Percentiles rank a stretch among this genome's conserved stretches.
Conservation (phyloP, 2,888 invertebrate species). For the Helobdella robusta region DNA sequence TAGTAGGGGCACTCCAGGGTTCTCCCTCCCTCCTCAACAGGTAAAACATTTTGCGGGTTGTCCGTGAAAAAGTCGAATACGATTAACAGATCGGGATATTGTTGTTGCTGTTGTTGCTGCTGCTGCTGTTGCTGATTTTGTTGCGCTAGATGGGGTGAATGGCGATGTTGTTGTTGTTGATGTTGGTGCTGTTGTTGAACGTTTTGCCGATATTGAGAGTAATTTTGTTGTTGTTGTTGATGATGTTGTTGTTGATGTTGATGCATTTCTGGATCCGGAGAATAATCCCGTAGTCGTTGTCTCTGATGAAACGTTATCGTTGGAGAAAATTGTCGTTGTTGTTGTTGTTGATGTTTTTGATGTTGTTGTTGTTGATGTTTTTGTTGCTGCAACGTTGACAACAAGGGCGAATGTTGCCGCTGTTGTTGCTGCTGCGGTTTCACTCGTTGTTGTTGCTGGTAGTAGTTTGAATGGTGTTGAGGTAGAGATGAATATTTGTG, state of each 20-base stretch:
- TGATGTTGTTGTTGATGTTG: neutral
- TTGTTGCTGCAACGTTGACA: neutral
- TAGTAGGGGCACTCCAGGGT: constrained; percentile 26
- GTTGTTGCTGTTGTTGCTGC: neutral
- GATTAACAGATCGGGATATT: constrained; percentile 25
- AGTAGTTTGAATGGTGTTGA: neutral
- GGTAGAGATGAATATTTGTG: neutral
- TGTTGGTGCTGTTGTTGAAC: neutral
- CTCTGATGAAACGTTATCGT: neutral
- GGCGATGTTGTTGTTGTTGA: constrained; percentile 18
- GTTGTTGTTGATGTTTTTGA: constrained; percentile 19
- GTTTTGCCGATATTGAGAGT: neutral
- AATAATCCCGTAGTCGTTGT: neutral
- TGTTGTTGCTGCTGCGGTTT: neutral
- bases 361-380: constrained; percentile 10
- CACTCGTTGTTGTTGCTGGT: neutral
- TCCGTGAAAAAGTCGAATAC: constrained; percentile 30
- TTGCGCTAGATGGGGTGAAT: too few relatives aligned
- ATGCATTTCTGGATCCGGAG: neutral
- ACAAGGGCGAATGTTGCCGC: neutral
- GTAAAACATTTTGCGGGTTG: constrained; percentile 29
- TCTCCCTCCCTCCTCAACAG: constrained; percentile 16
- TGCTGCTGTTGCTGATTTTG: constrained; percentile 10
- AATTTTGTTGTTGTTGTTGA: constrained; percentile 4
- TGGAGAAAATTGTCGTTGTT: neutral